These are phyloP conservation scores for Colossoma macropomum DNA, from an alignment of 2,113 vertebrate genomes.

Conservation along the genomic window DNA sequence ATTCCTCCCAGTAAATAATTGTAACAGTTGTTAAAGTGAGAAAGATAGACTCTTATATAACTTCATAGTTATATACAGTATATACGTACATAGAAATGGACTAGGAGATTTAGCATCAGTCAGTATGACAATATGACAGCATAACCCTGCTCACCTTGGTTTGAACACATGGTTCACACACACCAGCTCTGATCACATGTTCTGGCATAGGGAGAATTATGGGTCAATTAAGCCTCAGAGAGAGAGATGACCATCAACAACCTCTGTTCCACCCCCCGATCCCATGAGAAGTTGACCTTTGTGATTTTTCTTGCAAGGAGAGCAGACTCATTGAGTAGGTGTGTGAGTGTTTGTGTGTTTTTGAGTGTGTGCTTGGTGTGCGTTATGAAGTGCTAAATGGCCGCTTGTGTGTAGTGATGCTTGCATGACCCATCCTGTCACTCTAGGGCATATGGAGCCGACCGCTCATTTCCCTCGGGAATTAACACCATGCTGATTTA, in stretches of 20 bases:
- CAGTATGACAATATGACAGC: constrained; percentile 8
- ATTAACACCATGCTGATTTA: constrained; percentile 57
- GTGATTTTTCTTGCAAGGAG: constrained; percentile 54
- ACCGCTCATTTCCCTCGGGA: constrained; percentile 49
- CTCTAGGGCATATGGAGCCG: constrained; percentile 52
- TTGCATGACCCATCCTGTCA: constrained; percentile 54
- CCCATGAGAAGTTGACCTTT: constrained; percentile 51
- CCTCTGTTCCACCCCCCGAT: constrained; percentile 41
- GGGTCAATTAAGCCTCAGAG: constrained; percentile 52
- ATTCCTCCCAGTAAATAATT: not conserved
- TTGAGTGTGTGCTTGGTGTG: constrained; percentile 56
- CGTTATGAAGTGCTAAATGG: constrained; percentile 52
- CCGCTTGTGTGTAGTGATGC: constrained; percentile 54
- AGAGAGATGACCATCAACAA: constrained; percentile 51
- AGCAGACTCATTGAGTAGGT: constrained; percentile 42
- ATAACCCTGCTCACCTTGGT: constrained; percentile 54
- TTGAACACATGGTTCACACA: constrained; percentile 35
- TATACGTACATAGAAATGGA: constrained; percentile 9
- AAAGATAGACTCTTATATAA: constrained; percentile 20
- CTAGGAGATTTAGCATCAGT: constrained; percentile 12
- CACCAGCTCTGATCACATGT: constrained; percentile 42
- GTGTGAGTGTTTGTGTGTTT: constrained; percentile 49
- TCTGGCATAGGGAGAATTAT: constrained; percentile 55
- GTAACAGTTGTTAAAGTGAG: constrained; percentile 4
- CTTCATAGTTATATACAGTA: no score